Conservation (phyloP, 1,140 invertebrate genomes). For the Acromyrmex echinatior region DNA sequence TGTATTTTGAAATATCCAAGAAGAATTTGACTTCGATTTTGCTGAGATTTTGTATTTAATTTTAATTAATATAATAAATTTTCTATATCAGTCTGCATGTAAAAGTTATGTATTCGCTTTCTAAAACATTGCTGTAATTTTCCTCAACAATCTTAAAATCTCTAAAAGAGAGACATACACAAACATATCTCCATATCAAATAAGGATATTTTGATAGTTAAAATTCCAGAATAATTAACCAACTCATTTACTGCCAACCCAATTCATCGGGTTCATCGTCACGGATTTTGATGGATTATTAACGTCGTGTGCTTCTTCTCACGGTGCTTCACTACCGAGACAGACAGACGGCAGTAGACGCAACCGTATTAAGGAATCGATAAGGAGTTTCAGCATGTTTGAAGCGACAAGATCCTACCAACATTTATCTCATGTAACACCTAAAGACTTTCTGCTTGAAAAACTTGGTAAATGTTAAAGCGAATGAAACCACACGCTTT, state of each 20-base stretch:
- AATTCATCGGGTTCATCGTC: slow-evolving; percentile 42
- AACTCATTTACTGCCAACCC: slow-evolving; percentile 25
- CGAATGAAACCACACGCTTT: background rate
- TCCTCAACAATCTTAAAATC: background rate
- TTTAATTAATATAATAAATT: background rate
- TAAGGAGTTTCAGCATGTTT: slow-evolving; percentile 58
- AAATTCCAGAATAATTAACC: slow-evolving; percentile 9
- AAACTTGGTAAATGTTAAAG: slow-evolving; percentile 51
- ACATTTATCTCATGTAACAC: slow-evolving; percentile 50
- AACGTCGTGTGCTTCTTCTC: slow-evolving; percentile 56
- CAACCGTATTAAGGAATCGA: slow-evolving; percentile 59
- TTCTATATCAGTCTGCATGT: background rate
- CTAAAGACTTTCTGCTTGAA: slow-evolving; percentile 37
- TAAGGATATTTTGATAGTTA: background rate
- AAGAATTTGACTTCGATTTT: background rate
- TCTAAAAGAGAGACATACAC: background rate
- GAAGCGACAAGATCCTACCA: slow-evolving; percentile 25
- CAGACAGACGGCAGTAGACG: slow-evolving; percentile 29
- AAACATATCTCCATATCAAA: background rate
- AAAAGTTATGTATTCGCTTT: background rate
- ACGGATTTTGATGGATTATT: slow-evolving; percentile 42
- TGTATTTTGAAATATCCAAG: background rate
- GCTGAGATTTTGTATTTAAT: background rate
- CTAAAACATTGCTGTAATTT: background rate
- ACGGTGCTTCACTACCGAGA: slow-evolving; percentile 37